These are phyloP conservation scores for Pharmacophagus antenor DNA, from an alignment of 2,888 invertebrate species.

Conservation along the genomic window DNA sequence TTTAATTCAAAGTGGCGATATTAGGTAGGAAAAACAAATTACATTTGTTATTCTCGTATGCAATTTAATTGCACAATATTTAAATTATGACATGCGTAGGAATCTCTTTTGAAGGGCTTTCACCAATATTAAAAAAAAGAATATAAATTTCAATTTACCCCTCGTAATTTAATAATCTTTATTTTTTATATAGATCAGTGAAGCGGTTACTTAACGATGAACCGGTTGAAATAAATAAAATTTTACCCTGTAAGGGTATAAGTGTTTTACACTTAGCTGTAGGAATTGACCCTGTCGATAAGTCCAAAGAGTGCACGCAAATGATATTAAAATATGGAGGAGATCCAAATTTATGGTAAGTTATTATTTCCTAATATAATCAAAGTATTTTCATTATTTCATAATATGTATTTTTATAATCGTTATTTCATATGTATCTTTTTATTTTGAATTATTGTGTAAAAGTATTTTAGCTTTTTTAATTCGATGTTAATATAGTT, in stretches of 20 bases:
- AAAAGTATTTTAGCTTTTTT: not conserved
- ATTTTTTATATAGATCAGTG: conserved; percentile 69
- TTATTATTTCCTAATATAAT: conserved; percentile 4
- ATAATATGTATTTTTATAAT: conserved; percentile 1
- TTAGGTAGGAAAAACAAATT: conserved; percentile 66
- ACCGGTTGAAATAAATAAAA: conserved; percentile 84
- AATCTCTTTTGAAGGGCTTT: conserved; percentile 19
- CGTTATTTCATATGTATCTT: too few species aligned
- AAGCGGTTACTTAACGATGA: conserved; percentile 60
- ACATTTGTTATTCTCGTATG: conserved; percentile 16
- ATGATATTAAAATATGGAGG: conserved; percentile 85
- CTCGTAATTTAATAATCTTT: conserved; percentile 1
- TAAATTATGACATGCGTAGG: conserved; percentile 16
- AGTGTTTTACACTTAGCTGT: conserved; percentile 89
- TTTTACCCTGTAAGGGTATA: conserved; percentile 86
- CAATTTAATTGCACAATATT: conserved; percentile 23
- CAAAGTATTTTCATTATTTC: conserved; percentile 1
- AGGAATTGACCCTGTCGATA: conserved; percentile 84
- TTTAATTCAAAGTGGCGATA: conserved; percentile 82
- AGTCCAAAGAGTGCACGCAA: conserved; percentile 83
- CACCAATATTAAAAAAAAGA: conserved; percentile 20
- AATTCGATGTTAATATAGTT: too few species aligned
- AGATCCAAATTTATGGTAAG: conserved; percentile 86
- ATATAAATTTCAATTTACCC: conserved; percentile 1
- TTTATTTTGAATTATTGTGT: not conserved